phyloP scores from a whole-genome alignment of 1,140 invertebrate genomes.

The Eubasilissa regina region DNA sequence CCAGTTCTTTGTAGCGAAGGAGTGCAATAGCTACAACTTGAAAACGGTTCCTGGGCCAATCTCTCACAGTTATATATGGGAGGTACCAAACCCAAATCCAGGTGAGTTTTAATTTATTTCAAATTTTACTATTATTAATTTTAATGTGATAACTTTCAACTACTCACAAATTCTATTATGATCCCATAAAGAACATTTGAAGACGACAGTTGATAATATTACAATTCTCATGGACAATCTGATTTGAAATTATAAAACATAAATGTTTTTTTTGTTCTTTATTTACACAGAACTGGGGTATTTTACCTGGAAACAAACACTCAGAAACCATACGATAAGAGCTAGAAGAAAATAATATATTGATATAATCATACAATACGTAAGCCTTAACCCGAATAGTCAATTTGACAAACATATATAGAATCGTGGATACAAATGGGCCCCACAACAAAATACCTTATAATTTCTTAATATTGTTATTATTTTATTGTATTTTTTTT shows the following conservation, averaged over 20 bases:
- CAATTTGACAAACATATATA: too few relatives aligned
- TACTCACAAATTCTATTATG: too few relatives aligned
- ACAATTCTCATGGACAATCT: background rate
- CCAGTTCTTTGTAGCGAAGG: constrained; percentile 51
- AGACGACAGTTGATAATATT: too few relatives aligned
- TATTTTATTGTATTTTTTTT: too few relatives aligned
- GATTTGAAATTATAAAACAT: background rate
- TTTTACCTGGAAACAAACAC: background rate
- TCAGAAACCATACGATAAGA: background rate
- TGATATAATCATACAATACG: too few relatives aligned
- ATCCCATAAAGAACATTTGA: too few relatives aligned
- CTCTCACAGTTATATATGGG: background rate
- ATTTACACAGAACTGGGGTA: background rate
- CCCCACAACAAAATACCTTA: too few relatives aligned
- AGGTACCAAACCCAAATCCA: background rate
- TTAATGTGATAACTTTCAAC: too few relatives aligned
- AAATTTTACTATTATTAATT: too few relatives aligned
- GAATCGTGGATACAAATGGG: too few relatives aligned
- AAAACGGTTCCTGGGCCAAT: background rate
- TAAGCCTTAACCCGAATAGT: too few relatives aligned
- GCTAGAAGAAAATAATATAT: background rate
- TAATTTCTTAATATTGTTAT: too few relatives aligned
- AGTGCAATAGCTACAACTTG: background rate
- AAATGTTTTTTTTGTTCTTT: background rate
- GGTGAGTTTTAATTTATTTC: background rate